Conservation (phyloP, 2,888 invertebrate species). For the Uropetala carovei region DNA sequence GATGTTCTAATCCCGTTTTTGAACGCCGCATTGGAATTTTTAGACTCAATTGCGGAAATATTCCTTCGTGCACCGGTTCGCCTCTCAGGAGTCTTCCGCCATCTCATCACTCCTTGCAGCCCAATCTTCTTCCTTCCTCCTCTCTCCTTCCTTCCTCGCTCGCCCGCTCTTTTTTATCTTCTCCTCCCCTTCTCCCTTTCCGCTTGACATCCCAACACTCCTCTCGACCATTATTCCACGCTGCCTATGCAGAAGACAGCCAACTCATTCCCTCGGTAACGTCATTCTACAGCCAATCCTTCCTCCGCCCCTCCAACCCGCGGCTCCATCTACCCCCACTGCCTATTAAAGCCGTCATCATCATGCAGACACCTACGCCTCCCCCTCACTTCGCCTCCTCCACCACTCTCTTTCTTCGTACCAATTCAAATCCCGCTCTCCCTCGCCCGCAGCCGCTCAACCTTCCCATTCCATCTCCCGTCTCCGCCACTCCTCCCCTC, state of each 20-base stretch:
- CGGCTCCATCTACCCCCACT: background rate
- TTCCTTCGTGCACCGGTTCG: background rate
- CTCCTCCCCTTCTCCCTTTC: background rate
- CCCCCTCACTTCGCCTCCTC: background rate
- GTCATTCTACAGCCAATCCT: conserved; percentile 2
- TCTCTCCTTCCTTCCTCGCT: background rate
- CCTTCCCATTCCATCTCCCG: background rate
- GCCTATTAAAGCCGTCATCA: conserved; percentile 53
- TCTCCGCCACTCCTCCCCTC: background rate
- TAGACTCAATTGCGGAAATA: background rate
- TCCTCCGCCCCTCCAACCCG: background rate
- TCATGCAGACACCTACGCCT: conserved; percentile 16
- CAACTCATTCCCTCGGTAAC: background rate
- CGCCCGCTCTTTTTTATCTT: background rate
- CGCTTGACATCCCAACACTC: background rate
- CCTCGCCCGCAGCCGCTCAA: background rate
- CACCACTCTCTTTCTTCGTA: background rate
- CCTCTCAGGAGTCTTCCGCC: background rate
- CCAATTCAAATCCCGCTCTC: background rate
- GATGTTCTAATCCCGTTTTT: background rate
- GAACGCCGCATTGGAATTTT: background rate
- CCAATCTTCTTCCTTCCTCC: background rate
- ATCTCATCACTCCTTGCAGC: background rate
- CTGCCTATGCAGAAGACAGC: conserved; percentile 30
- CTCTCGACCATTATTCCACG: conserved; percentile 45